phyloP scores from a whole-genome alignment of 2,888 invertebrate genomes.

The Polietes domitor region DNA sequence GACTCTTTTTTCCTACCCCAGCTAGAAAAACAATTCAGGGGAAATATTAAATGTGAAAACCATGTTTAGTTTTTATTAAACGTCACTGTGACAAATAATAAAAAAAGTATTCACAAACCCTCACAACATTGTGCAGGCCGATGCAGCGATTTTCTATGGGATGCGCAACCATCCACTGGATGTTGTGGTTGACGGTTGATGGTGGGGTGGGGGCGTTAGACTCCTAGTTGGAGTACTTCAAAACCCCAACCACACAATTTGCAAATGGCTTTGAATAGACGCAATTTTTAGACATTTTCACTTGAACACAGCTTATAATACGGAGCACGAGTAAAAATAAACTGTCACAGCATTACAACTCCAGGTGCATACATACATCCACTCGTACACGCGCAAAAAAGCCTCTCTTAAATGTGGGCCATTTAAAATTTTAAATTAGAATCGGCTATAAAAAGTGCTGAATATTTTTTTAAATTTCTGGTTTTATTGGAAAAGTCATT shows the following conservation, averaged over 20 bases:
- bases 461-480: too few relatives aligned
- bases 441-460: too few relatives aligned
- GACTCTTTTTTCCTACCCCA: slow-evolving; percentile 2
- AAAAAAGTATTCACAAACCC: not conserved
- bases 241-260: slow-evolving; percentile 62
- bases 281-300: slow-evolving; percentile 62
- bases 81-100: slow-evolving; percentile 54
- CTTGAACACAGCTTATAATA: slow-evolving; percentile 52
- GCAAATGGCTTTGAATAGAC: slow-evolving; percentile 65
- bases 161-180: not conserved
- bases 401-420: too few relatives aligned
- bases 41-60: slow-evolving; percentile 59
- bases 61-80: slow-evolving; percentile 58
- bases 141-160: slow-evolving; percentile 9
- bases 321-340: slow-evolving; percentile 42
- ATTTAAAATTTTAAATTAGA: too few relatives aligned
- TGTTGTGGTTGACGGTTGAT: not conserved
- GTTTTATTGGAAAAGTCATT: too few relatives aligned
- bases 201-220: not conserved
- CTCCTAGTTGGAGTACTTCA: slow-evolving; percentile 42
- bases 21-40: slow-evolving; percentile 11
- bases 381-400: not conserved
- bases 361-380: not conserved
- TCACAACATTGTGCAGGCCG: not conserved
- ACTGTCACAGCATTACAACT: slow-evolving; percentile 50